phyloP scores from a whole-genome alignment of 2,113 vertebrate species.

The Salminus brasiliensis region DNA sequence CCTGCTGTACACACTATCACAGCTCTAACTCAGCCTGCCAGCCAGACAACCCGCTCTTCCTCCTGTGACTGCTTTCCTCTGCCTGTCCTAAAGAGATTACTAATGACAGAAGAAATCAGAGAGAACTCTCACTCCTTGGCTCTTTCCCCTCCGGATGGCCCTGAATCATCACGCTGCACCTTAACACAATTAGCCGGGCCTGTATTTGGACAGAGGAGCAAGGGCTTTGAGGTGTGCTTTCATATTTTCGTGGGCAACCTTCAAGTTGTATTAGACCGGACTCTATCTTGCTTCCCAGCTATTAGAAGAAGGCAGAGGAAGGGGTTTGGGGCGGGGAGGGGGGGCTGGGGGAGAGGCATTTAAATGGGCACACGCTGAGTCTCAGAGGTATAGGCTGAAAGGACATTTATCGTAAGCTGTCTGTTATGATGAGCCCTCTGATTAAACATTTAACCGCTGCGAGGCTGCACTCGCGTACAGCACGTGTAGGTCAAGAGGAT shows the following conservation, averaged over 20 bases:
- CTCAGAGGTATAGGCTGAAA: constrained; percentile 15
- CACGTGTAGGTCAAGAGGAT: constrained; percentile 47
- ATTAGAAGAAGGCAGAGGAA: constrained; percentile 24
- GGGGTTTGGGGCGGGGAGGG: neutral
- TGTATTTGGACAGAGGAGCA: constrained; percentile 6
- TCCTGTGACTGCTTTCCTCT: constrained; percentile 27
- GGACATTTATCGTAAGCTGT: constrained; percentile 36
- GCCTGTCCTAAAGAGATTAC: constrained; percentile 48
- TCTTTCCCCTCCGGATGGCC: constrained; percentile 29
- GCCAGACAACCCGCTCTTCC: constrained; percentile 13
- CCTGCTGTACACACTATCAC: constrained; percentile 38
- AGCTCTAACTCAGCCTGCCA: constrained; percentile 17
- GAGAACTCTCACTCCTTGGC: neutral
- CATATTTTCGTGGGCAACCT: constrained; percentile 15
- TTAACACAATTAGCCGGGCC: constrained; percentile 25
- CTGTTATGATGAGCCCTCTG: constrained; percentile 48
- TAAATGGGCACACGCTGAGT: constrained; percentile 14
- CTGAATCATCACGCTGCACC: constrained; percentile 26
- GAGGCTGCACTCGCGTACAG: constrained; percentile 26
- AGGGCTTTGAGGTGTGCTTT: constrained; percentile 29
- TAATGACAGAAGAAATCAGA: constrained; percentile 35
- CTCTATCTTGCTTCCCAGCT: constrained; percentile 13
- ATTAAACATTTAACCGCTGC: constrained; percentile 50
- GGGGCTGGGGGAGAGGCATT: neutral
- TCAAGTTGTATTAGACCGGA: constrained; percentile 17